Base-by-base conservation (phyloP, 2,113 vertebrate species). In the Uria aalge region DNA sequence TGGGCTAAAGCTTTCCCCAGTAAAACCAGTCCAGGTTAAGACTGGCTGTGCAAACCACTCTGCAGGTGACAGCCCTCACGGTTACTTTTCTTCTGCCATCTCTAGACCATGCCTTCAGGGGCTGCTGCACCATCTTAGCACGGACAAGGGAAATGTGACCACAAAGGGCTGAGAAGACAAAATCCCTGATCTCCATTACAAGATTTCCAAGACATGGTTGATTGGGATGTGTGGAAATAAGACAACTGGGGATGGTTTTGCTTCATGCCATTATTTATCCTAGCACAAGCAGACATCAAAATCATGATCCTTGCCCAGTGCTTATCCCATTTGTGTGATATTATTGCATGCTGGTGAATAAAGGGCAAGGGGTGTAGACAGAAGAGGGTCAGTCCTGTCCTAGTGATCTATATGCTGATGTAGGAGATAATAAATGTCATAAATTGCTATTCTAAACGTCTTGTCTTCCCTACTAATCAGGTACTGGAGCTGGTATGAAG, bases 401-500 rank as follows among this genome's bases (percentile, higher is more conserved):
- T 76, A 67, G 52, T 91, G 81, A 93, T 94, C 71, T 94, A 55
- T 95, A 17, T 93, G 92, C 77, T 96, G 85, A 74, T 4, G 14
- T 74, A 79, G 87, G 57, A 93, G 81, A 64, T 94, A 74, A 74
- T 57, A 50, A 94, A 85, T 67, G 43, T 88, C 50, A 78, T 81
- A 63, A 85, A 85, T 77, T 87, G 18, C 64, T 75, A 3, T 81
- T 89, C 81, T 97, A 90, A 95, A 80, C 84, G 29, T 91, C 92
- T 93, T 3, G 0, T 96, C 74, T 88, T 94, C 79, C 91, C 72
- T 94, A 41, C 53, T 78, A 55, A 92, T 68, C 96, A 99, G 99
- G 99, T 99, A 96, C 99, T 99, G 88, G 99, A 99, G 97, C 98
- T 99, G 66, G 99, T 99, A 97, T 99, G 99, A 99, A 98, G 94